Base-by-base conservation (phyloP, 1,140 invertebrate species). In the Adelges cooleyi region DNA sequence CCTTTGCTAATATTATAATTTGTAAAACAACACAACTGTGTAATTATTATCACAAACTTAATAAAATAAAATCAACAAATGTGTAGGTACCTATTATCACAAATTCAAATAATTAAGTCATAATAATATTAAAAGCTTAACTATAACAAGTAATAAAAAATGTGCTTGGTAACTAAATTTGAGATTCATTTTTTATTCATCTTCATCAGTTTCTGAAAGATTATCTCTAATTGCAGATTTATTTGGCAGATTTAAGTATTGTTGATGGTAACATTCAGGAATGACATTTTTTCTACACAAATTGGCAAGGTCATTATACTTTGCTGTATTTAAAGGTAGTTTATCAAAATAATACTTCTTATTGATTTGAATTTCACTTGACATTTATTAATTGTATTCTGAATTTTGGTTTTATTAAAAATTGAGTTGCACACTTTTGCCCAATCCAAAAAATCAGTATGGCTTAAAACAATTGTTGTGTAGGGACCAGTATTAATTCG, bases 401-500 rank as follows among this genome's bases (percentile, higher is more conserved):
- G 18, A 23, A 48, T 48, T 48, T 13, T 48, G 11, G 46, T 20
- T 13, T 48, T 48, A 48, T 48, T 48, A 15, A 48, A 48, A 48
- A 23, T 48, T 48, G 46, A 48, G 15, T 48, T 48, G 46, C 20
- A 48, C 46, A 48, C 46, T 23, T 23, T 13, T 13, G 46, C 23
- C 46, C 46, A 48, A 48, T 48, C 46, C 6, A 48, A 48, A 48
- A 23, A 48, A 22, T 48, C 46, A 48, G 2, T 23, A 48, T 23
- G 46, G 46, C 46, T 48, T 15, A 50, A 29, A 50, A 50, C 3
- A 50, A 50, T 27, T 50, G 15, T 27, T 50, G 49, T 27, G 6
- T 71, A 71, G 29, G 69, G 18, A 38, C 49, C 65, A 33, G 42
- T 5, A 8, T 50, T 13, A 52, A 67, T 46, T 62, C 54, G 23